These are phyloP conservation scores for Oasisia sp. DNA, from an alignment of 2,888 invertebrate species.

Conservation along the genomic window DNA sequence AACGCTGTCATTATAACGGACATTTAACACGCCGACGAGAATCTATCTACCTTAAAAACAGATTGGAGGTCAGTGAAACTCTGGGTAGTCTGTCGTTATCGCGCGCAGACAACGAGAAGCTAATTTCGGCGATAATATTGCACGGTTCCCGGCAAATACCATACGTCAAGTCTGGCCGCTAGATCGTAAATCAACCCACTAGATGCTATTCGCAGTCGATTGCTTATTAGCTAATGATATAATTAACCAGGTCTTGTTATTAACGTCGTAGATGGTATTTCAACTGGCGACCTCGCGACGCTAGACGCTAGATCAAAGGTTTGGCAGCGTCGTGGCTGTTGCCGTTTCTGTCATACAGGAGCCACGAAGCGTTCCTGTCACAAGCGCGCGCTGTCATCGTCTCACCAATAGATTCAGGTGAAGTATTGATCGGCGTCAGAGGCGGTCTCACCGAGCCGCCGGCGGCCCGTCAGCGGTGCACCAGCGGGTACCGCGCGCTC, in stretches of 20 bases:
- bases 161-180: background rate
- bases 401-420: slow-evolving; percentile 1
- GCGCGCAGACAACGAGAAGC: background rate
- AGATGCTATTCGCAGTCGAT: background rate
- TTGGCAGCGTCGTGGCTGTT: background rate
- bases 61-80: no score
- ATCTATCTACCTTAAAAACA: background rate
- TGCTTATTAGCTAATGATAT: background rate
- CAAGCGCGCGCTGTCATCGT: slow-evolving; percentile 17
- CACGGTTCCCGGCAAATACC: background rate
- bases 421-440: background rate
- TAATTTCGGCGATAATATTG: slow-evolving; percentile 6
- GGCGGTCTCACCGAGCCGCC: background rate
- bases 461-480: background rate
- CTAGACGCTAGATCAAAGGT: background rate
- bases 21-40: background rate
- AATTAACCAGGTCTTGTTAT: background rate
- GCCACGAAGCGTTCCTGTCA: background rate
- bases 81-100: background rate
- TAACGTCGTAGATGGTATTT: background rate
- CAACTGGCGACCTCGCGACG: background rate
- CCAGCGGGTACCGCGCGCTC: background rate
- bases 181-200: background rate
- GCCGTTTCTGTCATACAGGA: background rate
- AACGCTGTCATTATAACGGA: background rate